Evolutionary conservation across 2,797 vertebrate species (phyloP).

Genomic region (Chromobotia macracanthus): DNA sequence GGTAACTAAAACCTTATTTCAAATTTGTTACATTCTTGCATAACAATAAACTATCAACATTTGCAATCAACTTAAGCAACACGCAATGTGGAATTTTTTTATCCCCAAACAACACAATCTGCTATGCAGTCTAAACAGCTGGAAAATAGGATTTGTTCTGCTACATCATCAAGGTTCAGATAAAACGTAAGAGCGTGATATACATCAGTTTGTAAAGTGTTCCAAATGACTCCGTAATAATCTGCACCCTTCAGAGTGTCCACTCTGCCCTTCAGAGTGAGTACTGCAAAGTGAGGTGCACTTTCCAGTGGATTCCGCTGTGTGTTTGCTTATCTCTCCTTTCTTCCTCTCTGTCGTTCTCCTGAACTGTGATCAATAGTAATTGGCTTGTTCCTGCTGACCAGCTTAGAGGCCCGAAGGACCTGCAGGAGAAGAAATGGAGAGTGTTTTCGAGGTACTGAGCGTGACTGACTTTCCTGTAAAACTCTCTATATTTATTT

Average conservation of each 20-base stretch:
- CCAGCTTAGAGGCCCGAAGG: slow-evolving; percentile 53
- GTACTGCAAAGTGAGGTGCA: slow-evolving; percentile 17
- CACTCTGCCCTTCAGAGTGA: slow-evolving; percentile 29
- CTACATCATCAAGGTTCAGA: neutral
- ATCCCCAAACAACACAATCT: neutral
- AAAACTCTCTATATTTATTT: slow-evolving; percentile 81
- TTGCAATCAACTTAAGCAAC: neutral
- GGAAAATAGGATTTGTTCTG: neutral
- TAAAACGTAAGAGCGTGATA: neutral
- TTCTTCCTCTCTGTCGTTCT: slow-evolving; percentile 43
- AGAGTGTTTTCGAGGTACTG: slow-evolving; percentile 77
- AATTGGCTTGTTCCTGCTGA: slow-evolving; percentile 75
- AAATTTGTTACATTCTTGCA: neutral
- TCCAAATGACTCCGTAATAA: neutral
- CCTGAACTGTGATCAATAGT: slow-evolving; percentile 76
- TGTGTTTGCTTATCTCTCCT: slow-evolving; percentile 30
- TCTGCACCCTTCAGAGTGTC: slow-evolving; percentile 14
- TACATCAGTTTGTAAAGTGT: neutral
- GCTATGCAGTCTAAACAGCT: neutral
- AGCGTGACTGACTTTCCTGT: slow-evolving; percentile 75
- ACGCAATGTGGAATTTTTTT: neutral
- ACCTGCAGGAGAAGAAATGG: slow-evolving; percentile 67
- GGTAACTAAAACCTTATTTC: too few relatives aligned
- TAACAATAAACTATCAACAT: too few relatives aligned
- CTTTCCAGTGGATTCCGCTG: slow-evolving; percentile 30